Evolutionary conservation across 1,140 invertebrate genomes (phyloP), one percentile per base, ranked within the genome.

Genomic region (Lordiphosa mommai): DNA sequence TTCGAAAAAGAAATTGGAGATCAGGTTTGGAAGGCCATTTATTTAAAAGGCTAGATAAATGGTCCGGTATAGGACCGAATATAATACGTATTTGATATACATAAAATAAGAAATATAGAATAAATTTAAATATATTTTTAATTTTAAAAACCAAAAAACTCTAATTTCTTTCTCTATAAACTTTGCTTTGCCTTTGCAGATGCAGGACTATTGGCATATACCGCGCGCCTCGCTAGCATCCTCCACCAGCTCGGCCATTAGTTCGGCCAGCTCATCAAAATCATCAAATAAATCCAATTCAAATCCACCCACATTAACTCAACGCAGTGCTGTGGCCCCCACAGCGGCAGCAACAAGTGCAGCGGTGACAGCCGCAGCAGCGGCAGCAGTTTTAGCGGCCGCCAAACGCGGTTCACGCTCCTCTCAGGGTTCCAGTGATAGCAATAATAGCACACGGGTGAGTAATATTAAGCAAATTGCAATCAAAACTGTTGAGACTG

Each of bases 361-460:
- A 77, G 90, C 52, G 66, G 90, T 67, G 65, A 90, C 84, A 1
- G 73, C 72, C 3, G 76, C 74, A 7, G 76, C 79, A 4, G 79
- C 71, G 6, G 74, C 87, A 1, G 84, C 77, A 1, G 69, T 77
- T 1, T 38, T 85, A 43, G 71, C 72, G 1, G 76, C 86, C 16
- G 89, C 63, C 38, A 88, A 88, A 65, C 90, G 92, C 79, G 92
- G 92, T 69, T 94, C 93, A 63, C 92, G 93, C 63, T 94, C 93
- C 46, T 94, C 93, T 64, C 93, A 94, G 89, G 93, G 93, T 68
- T 94, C 93, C 29, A 93, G 91, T 43, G 92, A 92, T 53, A 95
- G 93, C 74, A 93, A 93, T 88, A 92, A 93, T 74, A 94, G 94
- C 88, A 95, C 94, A 71, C 93, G 95, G 89, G 94, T 95, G 91